A percentile compares a stretch with the other conserved stretches of the same genome.
Evolutionary conservation across 2,797 vertebrate genomes (phyloP).

Genomic region (Adrianichthys oophorus): DNA sequence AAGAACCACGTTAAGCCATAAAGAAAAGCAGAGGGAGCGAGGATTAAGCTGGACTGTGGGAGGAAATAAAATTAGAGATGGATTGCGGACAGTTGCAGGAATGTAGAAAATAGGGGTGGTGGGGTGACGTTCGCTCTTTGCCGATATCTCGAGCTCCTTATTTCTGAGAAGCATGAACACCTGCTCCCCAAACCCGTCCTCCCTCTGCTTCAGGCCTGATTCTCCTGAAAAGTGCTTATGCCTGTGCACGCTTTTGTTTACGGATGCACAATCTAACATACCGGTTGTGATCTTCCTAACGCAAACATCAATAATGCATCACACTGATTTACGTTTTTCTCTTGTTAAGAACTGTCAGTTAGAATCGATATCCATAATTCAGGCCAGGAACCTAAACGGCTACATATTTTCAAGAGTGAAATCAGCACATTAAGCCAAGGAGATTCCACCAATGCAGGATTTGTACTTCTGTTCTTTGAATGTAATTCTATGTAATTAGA

Average conservation of each 20-base stretch:
- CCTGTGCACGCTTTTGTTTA: conserved; percentile 8
- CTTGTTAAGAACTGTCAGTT: conserved; percentile 3
- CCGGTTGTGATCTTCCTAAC: conserved; percentile 15
- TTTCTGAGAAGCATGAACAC: conserved; percentile 45
- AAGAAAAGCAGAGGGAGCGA: conserved; percentile 3
- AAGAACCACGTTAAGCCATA: conserved; percentile 11
- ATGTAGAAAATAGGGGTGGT: neutral
- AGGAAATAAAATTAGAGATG: neutral
- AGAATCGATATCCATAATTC: conserved; percentile 21
- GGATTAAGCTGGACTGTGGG: conserved; percentile 23
- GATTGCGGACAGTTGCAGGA: conserved; percentile 1
- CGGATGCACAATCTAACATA: conserved; percentile 3
- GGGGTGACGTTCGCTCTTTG: conserved; percentile 12
- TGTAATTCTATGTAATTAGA: conserved; percentile 27
- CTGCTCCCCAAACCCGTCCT: conserved; percentile 54
- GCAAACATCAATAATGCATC: conserved; percentile 21
- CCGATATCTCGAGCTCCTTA: conserved; percentile 24
- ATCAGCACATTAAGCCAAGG: conserved; percentile 5
- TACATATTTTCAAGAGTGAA: conserved; percentile 1
- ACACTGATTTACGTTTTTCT: conserved; percentile 8
- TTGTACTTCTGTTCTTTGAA: conserved; percentile 18
- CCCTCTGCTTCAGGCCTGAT: conserved; percentile 26
- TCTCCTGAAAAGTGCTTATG: conserved; percentile 28
- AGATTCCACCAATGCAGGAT: conserved; percentile 3
- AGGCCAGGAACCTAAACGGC: neutral